phyloP scores from a whole-genome alignment of 2,888 invertebrate species.

The Colostygia pectinataria region DNA sequence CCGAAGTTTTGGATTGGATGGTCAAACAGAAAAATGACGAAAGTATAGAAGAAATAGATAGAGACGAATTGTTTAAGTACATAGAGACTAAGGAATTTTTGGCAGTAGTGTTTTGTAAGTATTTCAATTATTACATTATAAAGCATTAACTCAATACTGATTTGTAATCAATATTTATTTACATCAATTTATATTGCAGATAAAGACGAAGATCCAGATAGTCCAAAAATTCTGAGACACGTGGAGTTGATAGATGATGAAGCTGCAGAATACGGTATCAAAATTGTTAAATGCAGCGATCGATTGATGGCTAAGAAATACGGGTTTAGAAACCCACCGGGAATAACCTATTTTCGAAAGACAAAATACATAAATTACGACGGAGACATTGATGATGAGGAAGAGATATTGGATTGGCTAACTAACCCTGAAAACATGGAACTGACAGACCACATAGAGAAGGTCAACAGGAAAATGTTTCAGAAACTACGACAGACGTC shows the following conservation, averaged over 20 bases:
- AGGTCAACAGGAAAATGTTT: slow-evolving; percentile 96
- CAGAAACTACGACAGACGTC: slow-evolving; percentile 94
- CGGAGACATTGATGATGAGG: slow-evolving; percentile 95
- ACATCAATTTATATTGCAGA: slow-evolving; percentile 69
- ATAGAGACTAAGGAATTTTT: slow-evolving; percentile 95
- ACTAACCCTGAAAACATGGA: slow-evolving; percentile 98
- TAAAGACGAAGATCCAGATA: slow-evolving; percentile 91
- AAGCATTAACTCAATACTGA: background rate
- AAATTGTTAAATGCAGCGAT: slow-evolving; percentile 94
- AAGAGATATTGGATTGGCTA: slow-evolving; percentile 95
- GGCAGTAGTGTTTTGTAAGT: slow-evolving; percentile 96
- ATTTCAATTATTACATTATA: slow-evolving; percentile 30
- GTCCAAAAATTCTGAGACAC: slow-evolving; percentile 91
- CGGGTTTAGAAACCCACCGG: slow-evolving; percentile 94
- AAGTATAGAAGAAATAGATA: slow-evolving; percentile 94
- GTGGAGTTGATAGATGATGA: slow-evolving; percentile 96
- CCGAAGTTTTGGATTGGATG: slow-evolving; percentile 95
- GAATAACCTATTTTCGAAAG: slow-evolving; percentile 95
- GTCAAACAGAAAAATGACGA: slow-evolving; percentile 95
- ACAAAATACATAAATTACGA: slow-evolving; percentile 95
- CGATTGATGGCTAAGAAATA: slow-evolving; percentile 96
- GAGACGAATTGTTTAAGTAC: slow-evolving; percentile 91
- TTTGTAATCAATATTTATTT: background rate
- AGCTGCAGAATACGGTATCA: slow-evolving; percentile 95
- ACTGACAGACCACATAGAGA: slow-evolving; percentile 94